Evolutionary conservation across 1,140 invertebrate genomes (phyloP).

Genomic region (Aporrectodea caliginosa): DNA sequence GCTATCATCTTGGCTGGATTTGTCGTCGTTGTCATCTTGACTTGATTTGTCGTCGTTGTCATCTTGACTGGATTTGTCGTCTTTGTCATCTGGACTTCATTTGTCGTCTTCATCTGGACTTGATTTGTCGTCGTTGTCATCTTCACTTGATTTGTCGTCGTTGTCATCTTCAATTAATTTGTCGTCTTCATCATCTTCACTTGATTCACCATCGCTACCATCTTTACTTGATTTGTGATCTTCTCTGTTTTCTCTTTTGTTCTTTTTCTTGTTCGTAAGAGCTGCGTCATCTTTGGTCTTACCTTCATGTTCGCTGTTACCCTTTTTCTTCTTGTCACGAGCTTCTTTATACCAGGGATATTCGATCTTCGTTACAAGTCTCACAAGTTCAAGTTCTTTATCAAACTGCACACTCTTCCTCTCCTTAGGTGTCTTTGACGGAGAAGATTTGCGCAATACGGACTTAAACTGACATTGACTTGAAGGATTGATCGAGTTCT

Average conservation of each 20-base stretch:
- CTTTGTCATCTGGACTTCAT: too few relatives aligned
- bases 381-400: not conserved
- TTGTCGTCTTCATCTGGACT: too few relatives aligned
- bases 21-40: too few relatives aligned
- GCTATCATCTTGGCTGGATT: too few relatives aligned
- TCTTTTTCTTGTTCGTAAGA: not conserved
- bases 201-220: not conserved
- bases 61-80: too few relatives aligned
- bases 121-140: too few relatives aligned
- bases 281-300: not conserved
- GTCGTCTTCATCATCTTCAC: not conserved
- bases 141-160: too few relatives aligned
- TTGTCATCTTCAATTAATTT: not conserved
- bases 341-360: not conserved
- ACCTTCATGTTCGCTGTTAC: not conserved
- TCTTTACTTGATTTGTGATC: not conserved
- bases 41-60: too few relatives aligned
- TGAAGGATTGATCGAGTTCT: not conserved
- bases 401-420: not conserved
- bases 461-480: not conserved
- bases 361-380: not conserved
- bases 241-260: not conserved
- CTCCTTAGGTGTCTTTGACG: not conserved
- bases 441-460: not conserved
- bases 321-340: not conserved